phyloP scores from a whole-genome alignment of 2,797 vertebrate genomes.

The Darevskia nairensis region DNA sequence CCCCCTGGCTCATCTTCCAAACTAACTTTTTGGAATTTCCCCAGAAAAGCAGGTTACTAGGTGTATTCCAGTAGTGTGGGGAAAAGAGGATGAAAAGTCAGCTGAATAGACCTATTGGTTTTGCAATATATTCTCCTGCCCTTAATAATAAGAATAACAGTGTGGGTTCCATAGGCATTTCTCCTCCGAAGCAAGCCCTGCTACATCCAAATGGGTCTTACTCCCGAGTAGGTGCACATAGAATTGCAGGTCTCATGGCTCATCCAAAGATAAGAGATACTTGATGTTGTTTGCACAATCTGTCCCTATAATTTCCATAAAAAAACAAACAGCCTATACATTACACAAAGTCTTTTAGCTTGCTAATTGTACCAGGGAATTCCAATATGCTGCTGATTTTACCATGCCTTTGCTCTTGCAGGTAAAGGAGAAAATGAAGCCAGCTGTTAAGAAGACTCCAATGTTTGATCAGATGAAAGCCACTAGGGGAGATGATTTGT shows the following conservation, averaged over 20 bases:
- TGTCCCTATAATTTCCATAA: neutral
- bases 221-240: neutral
- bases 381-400: conserved; percentile 23
- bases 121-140: no score
- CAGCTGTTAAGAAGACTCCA: conserved; percentile 16
- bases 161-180: no score
- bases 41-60: no score
- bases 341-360: conserved; percentile 20
- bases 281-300: neutral
- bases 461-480: conserved; percentile 14
- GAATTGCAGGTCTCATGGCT: neutral
- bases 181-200: neutral
- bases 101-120: no score
- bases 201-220: neutral
- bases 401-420: conserved; percentile 13
- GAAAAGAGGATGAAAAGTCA: no score
- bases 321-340: neutral
- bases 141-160: no score
- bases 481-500: neutral
- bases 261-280: conserved; percentile 16
- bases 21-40: no score
- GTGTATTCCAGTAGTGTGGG: no score
- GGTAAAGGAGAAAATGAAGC: conserved; percentile 23
- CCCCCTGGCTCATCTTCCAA: no score
- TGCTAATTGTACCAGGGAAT: conserved; percentile 21